Base-by-base conservation (phyloP, 2,888 invertebrate genomes). In the Micoletzkya japonica region DNA sequence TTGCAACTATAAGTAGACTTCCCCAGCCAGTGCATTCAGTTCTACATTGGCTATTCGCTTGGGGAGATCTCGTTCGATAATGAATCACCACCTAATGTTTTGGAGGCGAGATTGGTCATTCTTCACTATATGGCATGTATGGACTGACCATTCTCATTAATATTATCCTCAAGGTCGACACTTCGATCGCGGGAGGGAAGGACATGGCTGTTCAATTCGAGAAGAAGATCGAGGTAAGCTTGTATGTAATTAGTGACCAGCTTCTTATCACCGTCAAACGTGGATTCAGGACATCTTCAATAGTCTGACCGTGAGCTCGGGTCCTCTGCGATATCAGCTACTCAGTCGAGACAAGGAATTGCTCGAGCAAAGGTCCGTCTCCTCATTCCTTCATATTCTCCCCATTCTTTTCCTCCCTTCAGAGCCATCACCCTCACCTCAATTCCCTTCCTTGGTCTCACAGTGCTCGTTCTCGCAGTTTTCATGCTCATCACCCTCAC, bases 401-500 rank as follows among this genome's bases (percentile, higher is more conserved):
- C n/a, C n/a, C n/a, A n/a, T n/a, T n/a, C n/a, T n/a, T n/a, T n/a
- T n/a, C n/a, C n/a, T n/a, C 4, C 7, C 61, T 72, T 49, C 70
- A 77, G 79, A 59, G 75, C 74, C 4, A 83, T 83, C 60, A 80
- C 81, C 30, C 72, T 79, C 2, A 80, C 77, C 10, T 79, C 82
- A 7, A 70, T 83, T 7, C 83, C 83, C 1, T 83, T 77, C 66
- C 72, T 83, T 2, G 77, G 77, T 0, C 54, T 83, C 20, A 83
- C 83, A 2, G 77, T 80, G 1, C 32, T 76, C n/a, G 77, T 83
- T 1, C 72, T 83, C 26, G 77, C 80, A 0, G 58, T 61, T 4
- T 83, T 83, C 73, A 83, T 83, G 82, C 54, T 83, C 6, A 64
- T 78, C 60, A 83, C 83, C 24, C 70, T 83, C 24, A 72, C 82